These are phyloP conservation scores for Delia radicum DNA, from an alignment of 1,140 invertebrate genomes.

Conservation along the genomic window DNA sequence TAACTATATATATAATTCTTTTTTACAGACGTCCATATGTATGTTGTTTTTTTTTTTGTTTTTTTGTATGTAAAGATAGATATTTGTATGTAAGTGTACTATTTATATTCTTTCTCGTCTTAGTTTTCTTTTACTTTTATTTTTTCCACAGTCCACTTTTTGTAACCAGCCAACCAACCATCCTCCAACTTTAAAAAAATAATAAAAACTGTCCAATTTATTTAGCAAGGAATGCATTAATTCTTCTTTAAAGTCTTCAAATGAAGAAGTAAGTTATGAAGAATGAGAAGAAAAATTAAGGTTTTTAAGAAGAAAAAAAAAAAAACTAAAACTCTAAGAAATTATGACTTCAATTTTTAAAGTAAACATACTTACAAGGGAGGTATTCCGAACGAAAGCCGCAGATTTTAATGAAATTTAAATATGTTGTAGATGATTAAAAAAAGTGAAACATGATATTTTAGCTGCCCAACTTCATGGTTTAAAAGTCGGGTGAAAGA, in stretches of 20 bases:
- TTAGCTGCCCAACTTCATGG: too few species aligned
- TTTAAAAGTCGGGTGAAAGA: too few species aligned
- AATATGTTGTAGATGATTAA: neutral
- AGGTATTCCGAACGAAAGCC: too few species aligned
- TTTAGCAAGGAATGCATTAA: neutral
- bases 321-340: neutral
- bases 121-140: neutral
- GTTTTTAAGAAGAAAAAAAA: neutral
- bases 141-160: neutral
- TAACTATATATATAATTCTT: neutral
- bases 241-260: neutral
- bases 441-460: too few species aligned
- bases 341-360: neutral
- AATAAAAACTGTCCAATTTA: neutral
- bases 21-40: neutral
- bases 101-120: neutral
- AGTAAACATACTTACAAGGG: neutral
- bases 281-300: neutral
- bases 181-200: neutral
- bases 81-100: neutral
- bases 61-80: neutral
- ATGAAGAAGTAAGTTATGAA: too few species aligned
- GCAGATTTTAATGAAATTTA: neutral
- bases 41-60: neutral
- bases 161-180: neutral